phyloP scores from a whole-genome alignment of 1,140 invertebrate genomes.

The Homalodisca vitripennis region DNA sequence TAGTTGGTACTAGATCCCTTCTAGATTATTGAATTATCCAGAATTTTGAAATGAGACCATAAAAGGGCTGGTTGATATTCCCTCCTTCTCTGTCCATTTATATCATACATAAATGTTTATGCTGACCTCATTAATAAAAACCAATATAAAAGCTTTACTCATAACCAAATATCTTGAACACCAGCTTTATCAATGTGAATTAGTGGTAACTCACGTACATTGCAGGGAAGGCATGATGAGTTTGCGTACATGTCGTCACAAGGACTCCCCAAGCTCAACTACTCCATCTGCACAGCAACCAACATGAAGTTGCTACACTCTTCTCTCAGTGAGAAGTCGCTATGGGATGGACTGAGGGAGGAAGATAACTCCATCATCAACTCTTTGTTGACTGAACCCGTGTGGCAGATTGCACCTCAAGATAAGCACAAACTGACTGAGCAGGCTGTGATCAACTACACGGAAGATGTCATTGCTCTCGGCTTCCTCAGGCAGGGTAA shows the following conservation, averaged over 20 bases:
- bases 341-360: constrained; percentile 79
- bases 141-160: too few relatives aligned
- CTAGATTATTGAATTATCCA: too few relatives aligned
- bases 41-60: too few relatives aligned
- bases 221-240: constrained; percentile 71
- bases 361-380: constrained; percentile 69
- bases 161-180: too few relatives aligned
- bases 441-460: constrained; percentile 72
- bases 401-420: constrained; percentile 76
- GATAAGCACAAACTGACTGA: constrained; percentile 63
- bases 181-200: too few relatives aligned
- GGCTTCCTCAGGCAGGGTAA: constrained; percentile 71
- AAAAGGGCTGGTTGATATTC: too few relatives aligned
- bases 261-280: constrained; percentile 68
- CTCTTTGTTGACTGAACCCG: constrained; percentile 73
- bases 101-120: too few relatives aligned
- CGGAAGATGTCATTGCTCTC: constrained; percentile 72
- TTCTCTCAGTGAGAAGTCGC: constrained; percentile 66
- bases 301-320: constrained; percentile 76
- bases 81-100: too few relatives aligned
- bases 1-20: too few relatives aligned
- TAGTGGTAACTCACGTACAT: constrained; percentile 57
- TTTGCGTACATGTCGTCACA: constrained; percentile 73
- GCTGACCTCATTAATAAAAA: too few relatives aligned
- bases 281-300: constrained; percentile 78